These are phyloP conservation scores for Hydraecia micacea DNA, from an alignment of 2,888 invertebrate species.

Conservation along the genomic window DNA sequence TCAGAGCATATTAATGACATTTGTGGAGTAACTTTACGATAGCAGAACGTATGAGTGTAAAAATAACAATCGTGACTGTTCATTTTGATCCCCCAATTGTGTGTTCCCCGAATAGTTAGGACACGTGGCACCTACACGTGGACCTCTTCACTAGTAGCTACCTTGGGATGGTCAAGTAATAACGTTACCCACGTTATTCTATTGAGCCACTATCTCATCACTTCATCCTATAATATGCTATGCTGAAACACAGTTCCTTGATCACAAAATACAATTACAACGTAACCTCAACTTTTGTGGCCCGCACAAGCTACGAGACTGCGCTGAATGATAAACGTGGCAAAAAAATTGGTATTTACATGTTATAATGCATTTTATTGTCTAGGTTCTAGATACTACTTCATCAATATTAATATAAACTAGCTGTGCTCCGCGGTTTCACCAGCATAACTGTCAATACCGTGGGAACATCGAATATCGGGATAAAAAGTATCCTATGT, in stretches of 20 bases:
- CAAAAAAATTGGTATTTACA: conserved; percentile 5
- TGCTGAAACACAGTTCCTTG: not conserved
- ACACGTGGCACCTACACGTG: conserved; percentile 18
- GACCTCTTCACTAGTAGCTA: not conserved
- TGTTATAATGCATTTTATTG: conserved; percentile 3
- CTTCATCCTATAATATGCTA: not conserved
- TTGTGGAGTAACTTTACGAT: conserved; percentile 53
- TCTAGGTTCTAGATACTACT: not conserved
- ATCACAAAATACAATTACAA: not conserved
- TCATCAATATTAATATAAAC: not conserved
- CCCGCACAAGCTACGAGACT: not conserved
- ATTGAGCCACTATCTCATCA: not conserved
- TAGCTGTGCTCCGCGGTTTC: not conserved
- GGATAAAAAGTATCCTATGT: not conserved
- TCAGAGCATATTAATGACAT: conserved; percentile 61
- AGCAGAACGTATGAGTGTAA: conserved; percentile 17
- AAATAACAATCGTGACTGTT: conserved; percentile 29
- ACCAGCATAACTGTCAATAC: not conserved
- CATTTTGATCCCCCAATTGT: not conserved
- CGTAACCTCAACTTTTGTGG: not conserved
- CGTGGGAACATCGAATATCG: not conserved
- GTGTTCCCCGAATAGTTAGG: conserved; percentile 11
- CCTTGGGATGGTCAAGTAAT: not conserved
- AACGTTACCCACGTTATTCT: not conserved
- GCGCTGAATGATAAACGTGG: conserved; percentile 4